phyloP scores from a whole-genome alignment of 2,797 vertebrate genomes.

The Anisognathus igniventris region DNA sequence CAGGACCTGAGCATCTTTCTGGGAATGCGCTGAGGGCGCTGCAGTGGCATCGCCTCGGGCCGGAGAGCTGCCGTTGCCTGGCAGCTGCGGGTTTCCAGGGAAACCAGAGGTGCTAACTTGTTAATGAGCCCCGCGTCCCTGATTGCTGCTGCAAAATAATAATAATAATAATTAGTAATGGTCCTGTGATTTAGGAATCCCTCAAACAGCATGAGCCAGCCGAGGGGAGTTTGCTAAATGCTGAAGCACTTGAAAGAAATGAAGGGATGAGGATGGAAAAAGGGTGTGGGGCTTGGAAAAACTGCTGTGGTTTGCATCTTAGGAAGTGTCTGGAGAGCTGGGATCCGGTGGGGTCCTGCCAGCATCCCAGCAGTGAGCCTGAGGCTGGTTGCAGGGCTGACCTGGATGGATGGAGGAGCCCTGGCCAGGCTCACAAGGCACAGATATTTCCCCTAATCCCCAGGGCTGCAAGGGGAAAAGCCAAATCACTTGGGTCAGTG shows the following conservation, averaged over 20 bases:
- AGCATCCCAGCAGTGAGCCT: background rate
- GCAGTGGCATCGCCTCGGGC: slow-evolving; percentile 39
- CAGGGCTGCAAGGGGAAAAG: background rate
- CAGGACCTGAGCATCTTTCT: background rate
- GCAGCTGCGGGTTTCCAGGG: slow-evolving; percentile 76
- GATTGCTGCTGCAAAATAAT: slow-evolving; percentile 70
- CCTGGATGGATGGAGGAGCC: background rate
- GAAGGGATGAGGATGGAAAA: background rate
- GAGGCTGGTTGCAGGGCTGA: background rate
- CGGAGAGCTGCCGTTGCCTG: slow-evolving; percentile 69
- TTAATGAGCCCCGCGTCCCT: slow-evolving; percentile 71
- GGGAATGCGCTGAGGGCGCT: background rate
- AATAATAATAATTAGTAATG: slow-evolving; percentile 65
- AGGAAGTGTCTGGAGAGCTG: slow-evolving; percentile 4
- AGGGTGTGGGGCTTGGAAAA: background rate
- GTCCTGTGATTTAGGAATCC: slow-evolving; percentile 53
- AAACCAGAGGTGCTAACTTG: slow-evolving; percentile 74
- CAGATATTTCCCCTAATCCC: background rate
- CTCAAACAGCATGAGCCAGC: slow-evolving; percentile 26
- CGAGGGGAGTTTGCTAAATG: background rate
- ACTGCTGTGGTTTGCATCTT: background rate
- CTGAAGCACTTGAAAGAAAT: slow-evolving; percentile 1
- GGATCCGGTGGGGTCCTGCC: background rate
- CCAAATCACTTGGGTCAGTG: background rate
- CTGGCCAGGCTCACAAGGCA: background rate